Evolutionary conservation across 1,140 invertebrate species (phyloP), one percentile per base, ranked within the genome.

Genomic region (Scaptomyza pallida): DNA sequence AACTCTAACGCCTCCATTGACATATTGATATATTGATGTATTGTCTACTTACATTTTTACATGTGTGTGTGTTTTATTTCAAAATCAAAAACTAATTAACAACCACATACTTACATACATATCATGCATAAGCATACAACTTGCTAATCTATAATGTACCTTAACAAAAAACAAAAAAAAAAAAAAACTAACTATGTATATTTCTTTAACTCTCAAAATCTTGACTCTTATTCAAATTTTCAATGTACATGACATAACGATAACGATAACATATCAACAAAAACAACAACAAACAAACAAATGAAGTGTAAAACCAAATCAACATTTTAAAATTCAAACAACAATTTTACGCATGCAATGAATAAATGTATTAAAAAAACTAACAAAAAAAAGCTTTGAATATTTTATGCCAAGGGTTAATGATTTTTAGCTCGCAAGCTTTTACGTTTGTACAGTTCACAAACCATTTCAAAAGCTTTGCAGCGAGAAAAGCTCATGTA

Each of bases 271-370:
- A 71, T 70, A 55, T 26, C 50, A 65, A 57, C 9, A 19, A n/a
- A n/a, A n/a, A n/a, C n/a, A n/a, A n/a, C n/a, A n/a, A n/a, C n/a
- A n/a, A n/a, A 26, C 37, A 26, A 21, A 6, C 12, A 30, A 56
- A 62, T 13, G 17, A 59, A 43, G 21, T 10, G 51, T 52, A 54
- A 44, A 43, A 30, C 26, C 8, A 83, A 83, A 85, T 85, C 71
- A 75, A 88, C 82, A 88, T 88, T 88, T 88, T 88, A 88, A 78
- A 85, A 82, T 88, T 88, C 75, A 72, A 57, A 79, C 5, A 54
- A 86, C 67, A 78, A 88, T 88, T 88, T 88, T 82, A 85, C 75
- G 82, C 82, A 88, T 88, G 82, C 82, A 88, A 88, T 81, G 79
- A 88, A 88, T 88, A 88, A 88, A 88, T 88, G 82, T 88, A 83